A percentile compares a stretch with the other conserved stretches of the same genome.
Conservation (phyloP, 1,140 invertebrate genomes). For the Whitmania pigra region DNA sequence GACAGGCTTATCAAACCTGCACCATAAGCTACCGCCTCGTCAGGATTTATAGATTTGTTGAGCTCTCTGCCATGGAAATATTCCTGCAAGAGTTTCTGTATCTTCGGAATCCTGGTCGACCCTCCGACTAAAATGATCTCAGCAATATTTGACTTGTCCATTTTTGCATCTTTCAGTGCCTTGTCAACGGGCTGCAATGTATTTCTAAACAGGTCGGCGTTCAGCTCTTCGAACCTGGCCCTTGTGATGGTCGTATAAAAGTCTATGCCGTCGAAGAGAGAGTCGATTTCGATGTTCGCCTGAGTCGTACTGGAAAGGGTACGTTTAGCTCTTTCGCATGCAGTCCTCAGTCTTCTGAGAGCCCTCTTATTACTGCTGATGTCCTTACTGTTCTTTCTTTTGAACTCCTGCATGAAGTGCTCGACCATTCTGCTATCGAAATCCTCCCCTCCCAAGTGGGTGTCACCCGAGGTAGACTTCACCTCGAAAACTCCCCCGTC, state of each 20-base stretch:
- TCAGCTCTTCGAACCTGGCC: conserved; percentile 56
- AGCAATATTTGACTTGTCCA: conserved; percentile 78
- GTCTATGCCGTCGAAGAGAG: conserved; percentile 84
- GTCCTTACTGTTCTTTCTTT: conserved; percentile 91
- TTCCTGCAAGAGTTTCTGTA: conserved; percentile 57
- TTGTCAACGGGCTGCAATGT: conserved; percentile 92
- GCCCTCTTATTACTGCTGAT: conserved; percentile 75
- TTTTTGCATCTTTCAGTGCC: conserved; percentile 77
- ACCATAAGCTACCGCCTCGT: conserved; percentile 50
- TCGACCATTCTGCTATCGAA: conserved; percentile 96
- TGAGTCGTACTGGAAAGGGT: conserved; percentile 86
- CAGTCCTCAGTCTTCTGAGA: conserved; percentile 73
- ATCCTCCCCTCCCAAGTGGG: conserved; percentile 93
- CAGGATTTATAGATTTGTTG: conserved; percentile 37
- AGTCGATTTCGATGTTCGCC: conserved; percentile 63
- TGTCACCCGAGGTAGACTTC: conserved; percentile 90
- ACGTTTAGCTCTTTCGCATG: conserved; percentile 86
- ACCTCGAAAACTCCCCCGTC: conserved; percentile 75
- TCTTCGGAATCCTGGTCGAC: conserved; percentile 93
- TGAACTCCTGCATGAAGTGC: conserved; percentile 91
- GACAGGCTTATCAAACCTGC: conserved; percentile 30
- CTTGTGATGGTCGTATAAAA: conserved; percentile 89
- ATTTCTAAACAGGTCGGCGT: conserved; percentile 70
- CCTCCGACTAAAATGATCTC: conserved; percentile 94
- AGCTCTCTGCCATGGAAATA: conserved; percentile 41